Conservation (phyloP, 2,888 invertebrate genomes). For the Microdon myrmicae region DNA sequence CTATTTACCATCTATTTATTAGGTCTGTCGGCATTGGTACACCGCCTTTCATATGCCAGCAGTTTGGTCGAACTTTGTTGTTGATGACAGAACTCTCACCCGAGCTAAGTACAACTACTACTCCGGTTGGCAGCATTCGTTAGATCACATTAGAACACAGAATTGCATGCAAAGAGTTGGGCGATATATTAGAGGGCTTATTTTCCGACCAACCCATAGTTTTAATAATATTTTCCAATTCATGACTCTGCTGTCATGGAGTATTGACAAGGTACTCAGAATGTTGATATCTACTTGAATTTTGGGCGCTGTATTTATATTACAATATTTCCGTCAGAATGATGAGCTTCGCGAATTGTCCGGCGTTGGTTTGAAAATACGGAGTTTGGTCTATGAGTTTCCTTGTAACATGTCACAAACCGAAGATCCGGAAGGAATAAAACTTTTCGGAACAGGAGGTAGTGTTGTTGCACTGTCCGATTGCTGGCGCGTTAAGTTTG, state of each 20-base stretch:
- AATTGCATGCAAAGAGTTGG: conserved; percentile 78
- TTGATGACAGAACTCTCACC: conserved; percentile 79
- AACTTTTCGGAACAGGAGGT: conserved; percentile 82
- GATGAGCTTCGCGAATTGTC: conserved; percentile 57
- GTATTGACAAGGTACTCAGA: conserved; percentile 74
- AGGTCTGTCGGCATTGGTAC: conserved; percentile 71
- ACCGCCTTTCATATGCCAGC: conserved; percentile 77
- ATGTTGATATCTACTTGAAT: background rate
- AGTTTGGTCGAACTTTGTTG: conserved; percentile 79
- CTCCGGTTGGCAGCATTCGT: conserved; percentile 80
- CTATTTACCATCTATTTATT: background rate
- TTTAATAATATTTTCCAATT: conserved; percentile 87
- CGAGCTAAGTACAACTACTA: conserved; percentile 82
- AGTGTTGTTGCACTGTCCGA: background rate
- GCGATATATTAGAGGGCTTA: conserved; percentile 72
- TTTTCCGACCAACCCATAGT: conserved; percentile 79
- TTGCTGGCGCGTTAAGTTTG: background rate
- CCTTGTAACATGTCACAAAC: conserved; percentile 77
- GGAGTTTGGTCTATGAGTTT: conserved; percentile 76
- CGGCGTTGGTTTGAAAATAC: conserved; percentile 71
- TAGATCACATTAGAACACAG: conserved; percentile 80
- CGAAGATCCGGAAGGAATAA: conserved; percentile 72
- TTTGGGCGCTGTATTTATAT: background rate
- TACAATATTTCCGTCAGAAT: conserved; percentile 14
- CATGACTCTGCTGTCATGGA: conserved; percentile 83